phyloP scores from a whole-genome alignment of 2,797 vertebrate genomes.

The Pangasius djambal region DNA sequence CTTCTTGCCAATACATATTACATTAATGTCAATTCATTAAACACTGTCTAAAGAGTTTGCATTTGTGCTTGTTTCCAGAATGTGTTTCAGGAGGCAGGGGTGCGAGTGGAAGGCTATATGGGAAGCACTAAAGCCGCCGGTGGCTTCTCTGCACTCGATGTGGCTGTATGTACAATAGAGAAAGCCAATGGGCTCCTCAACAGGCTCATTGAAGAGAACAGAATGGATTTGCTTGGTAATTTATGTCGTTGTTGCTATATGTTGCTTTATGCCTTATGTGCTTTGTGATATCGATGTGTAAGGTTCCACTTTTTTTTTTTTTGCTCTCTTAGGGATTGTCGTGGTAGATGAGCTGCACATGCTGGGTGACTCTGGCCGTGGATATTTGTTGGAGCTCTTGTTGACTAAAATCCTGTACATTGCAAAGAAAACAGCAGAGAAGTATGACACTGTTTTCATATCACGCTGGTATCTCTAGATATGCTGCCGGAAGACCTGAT shows the following conservation, averaged over 20 bases:
- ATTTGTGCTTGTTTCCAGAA: slow-evolving; percentile 69
- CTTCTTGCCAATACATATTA: not conserved
- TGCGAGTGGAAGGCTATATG: slow-evolving; percentile 93
- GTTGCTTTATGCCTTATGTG: not conserved
- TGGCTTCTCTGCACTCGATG: slow-evolving; percentile 83
- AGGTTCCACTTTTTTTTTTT: not conserved
- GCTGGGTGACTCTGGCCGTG: slow-evolving; percentile 91
- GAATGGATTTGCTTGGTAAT: slow-evolving; percentile 86
- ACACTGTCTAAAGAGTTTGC: not conserved
- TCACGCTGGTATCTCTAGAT: not conserved
- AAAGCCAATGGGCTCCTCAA: slow-evolving; percentile 95
- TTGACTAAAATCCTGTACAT: slow-evolving; percentile 92
- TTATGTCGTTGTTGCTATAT: not conserved
- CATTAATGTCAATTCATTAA: not conserved
- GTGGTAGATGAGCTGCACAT: slow-evolving; percentile 97
- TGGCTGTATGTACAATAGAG: slow-evolving; percentile 97
- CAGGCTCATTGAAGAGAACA: slow-evolving; percentile 91
- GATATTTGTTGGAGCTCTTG: slow-evolving; percentile 92
- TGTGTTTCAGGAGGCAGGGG: slow-evolving; percentile 90
- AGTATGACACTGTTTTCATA: slow-evolving; percentile 60
- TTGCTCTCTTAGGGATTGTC: slow-evolving; percentile 81
- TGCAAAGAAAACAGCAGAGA: slow-evolving; percentile 73
- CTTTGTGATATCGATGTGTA: not conserved
- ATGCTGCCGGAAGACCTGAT: not conserved
- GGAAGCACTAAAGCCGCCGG: slow-evolving; percentile 85